A percentile compares a stretch with the other conserved stretches of the same genome.
Evolutionary conservation across 2,888 invertebrate genomes (phyloP).

Genomic region (Clivina fossor): DNA sequence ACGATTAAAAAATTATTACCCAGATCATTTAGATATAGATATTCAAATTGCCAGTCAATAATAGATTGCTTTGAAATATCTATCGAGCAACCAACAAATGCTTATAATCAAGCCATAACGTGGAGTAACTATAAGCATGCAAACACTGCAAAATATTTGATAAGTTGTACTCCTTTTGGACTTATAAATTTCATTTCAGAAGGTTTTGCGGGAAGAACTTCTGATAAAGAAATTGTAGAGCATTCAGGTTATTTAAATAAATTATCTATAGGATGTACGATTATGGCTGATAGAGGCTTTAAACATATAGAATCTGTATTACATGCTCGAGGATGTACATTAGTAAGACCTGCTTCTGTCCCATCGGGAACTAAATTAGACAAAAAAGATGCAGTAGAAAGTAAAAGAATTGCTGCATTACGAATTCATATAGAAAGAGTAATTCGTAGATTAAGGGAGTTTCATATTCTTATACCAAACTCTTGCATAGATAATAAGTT

Average conservation of each 20-base stretch:
- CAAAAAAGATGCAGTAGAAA: conserved; percentile 39
- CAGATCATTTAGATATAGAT: conserved; percentile 36
- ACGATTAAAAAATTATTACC: conserved; percentile 32
- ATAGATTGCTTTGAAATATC: conserved; percentile 43
- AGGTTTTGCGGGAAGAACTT: conserved; percentile 40
- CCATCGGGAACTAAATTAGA: conserved; percentile 26
- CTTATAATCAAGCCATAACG: conserved; percentile 41
- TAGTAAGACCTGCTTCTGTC: conserved; percentile 41
- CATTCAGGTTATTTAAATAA: conserved; percentile 38
- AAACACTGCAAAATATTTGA: conserved; percentile 45
- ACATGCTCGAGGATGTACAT: conserved; percentile 20
- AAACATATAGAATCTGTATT: conserved; percentile 39
- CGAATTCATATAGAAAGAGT: conserved; percentile 45
- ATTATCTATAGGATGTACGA: conserved; percentile 26
- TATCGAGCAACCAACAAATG: conserved; percentile 42
- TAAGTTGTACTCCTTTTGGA: conserved; percentile 41
- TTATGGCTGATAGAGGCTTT: conserved; percentile 42
- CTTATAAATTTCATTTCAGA: conserved; percentile 41
- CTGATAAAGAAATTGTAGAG: conserved; percentile 38
- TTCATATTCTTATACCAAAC: conserved; percentile 39
- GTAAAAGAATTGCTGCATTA: conserved; percentile 42
- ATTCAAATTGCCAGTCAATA: conserved; percentile 37
- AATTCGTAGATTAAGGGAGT: conserved; percentile 42
- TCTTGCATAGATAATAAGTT: conserved; percentile 38
- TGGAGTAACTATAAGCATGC: conserved; percentile 45